phyloP scores from a whole-genome alignment of 2,888 invertebrate genomes.

The Druceiella hillmani region DNA sequence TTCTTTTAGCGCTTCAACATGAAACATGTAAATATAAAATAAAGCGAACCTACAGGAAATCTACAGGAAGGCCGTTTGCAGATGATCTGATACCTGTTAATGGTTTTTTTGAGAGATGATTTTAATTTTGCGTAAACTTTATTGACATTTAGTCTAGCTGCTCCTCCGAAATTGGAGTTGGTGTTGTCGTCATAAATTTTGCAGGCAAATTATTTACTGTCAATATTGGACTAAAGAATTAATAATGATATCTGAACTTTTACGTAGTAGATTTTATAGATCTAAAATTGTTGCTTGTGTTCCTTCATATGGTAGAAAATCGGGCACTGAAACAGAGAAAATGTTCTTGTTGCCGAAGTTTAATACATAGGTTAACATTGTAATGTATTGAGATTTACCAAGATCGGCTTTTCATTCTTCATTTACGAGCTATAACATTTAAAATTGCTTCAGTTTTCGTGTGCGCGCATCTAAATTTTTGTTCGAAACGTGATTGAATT shows the following conservation, averaged over 20 bases:
- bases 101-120: no score
- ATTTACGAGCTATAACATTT: slow-evolving; percentile 24
- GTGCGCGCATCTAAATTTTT: slow-evolving; percentile 27
- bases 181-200: no score
- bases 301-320: slow-evolving; percentile 25
- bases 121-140: no score
- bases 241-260: slow-evolving; percentile 24
- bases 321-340: slow-evolving; percentile 25
- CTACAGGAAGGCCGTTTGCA: no score
- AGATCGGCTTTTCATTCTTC: slow-evolving; percentile 26
- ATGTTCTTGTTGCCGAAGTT: slow-evolving; percentile 28
- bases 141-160: no score
- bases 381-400: slow-evolving; percentile 23
- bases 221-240: slow-evolving; percentile 26
- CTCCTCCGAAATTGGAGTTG: no score
- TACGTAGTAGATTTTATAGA: slow-evolving; percentile 23
- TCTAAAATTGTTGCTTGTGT: slow-evolving; percentile 26
- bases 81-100: no score
- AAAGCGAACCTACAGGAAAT: no score
- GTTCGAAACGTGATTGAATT: slow-evolving; percentile 26
- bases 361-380: slow-evolving; percentile 28
- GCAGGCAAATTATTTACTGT: slow-evolving; percentile 27
- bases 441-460: slow-evolving; percentile 28
- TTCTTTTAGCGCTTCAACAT: no score
- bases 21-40: no score